Evolutionary conservation across 2,888 invertebrate species (phyloP), one percentile per base, ranked within the genome.

Genomic region (Atherix ibis): DNA sequence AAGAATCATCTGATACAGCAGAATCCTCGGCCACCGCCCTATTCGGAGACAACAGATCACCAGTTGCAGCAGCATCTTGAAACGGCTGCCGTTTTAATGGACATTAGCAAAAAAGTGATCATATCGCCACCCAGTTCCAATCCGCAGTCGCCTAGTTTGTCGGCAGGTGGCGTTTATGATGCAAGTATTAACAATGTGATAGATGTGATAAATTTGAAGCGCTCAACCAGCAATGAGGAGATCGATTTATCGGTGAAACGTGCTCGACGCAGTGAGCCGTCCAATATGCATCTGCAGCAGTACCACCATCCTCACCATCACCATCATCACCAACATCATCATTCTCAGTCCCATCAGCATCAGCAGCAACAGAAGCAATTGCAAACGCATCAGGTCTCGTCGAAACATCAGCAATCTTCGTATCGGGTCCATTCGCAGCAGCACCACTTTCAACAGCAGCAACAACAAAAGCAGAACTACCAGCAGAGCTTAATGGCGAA

Each of bases 191-290:
- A 53, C 48, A 56, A 51, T 49, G 56, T 61, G 58, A n/a, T n/a
- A n/a, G n/a, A n/a, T n/a, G 62, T 62, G 60, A 61, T 61, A 62
- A 54, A 56, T 52, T 47, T 48, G 44, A 57, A 54, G 47, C 54
- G 54, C 40, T 39, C 40, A 34, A 36, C 32, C 22, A 37, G 38
- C 35, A 40, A 28, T 34, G 44, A 44, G 36, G 45, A 45, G 36
- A 41, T 45, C 28, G 45, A 45, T 42, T 43, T 45, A 38, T 43
- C 45, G 19, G 16, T 42, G 6, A 46, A 46, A 38, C 39, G 40
- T 18, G 26, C 12, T 13, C 36, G 36, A 4, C 31, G 28, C 37
- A 39, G 34, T 31, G 6, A 22, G 6, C 22, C 6, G 6, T 10
- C 15, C 19, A 28, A n/a, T 28, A 31, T 18, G 28, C 25, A 13